These are phyloP conservation scores for Caligus rogercresseyi DNA, from an alignment of 1,140 invertebrate genomes.

Conservation along the genomic window DNA sequence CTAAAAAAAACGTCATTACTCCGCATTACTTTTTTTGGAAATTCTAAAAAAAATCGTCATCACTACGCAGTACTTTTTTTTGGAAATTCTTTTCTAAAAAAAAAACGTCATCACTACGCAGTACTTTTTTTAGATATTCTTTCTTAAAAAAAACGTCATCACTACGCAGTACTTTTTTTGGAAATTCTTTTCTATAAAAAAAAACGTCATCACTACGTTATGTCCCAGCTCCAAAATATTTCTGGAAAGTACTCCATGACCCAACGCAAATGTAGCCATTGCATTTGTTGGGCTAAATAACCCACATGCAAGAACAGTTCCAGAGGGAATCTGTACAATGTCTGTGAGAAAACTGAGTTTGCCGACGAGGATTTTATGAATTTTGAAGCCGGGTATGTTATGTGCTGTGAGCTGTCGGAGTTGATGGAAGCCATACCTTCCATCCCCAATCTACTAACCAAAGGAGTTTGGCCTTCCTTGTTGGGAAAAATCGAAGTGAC, in stretches of 20 bases:
- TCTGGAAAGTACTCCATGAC: conserved; percentile 21
- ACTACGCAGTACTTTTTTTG: no score
- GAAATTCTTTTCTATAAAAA: no score
- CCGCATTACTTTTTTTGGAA: no score
- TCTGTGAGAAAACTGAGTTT: conserved; percentile 15
- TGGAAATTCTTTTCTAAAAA: no score
- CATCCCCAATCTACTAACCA: conserved; percentile 18
- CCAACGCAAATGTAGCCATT: conserved; percentile 10
- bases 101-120: no score
- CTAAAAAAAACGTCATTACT: no score
- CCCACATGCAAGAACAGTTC: conserved; percentile 12
- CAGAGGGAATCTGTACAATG: conserved; percentile 16
- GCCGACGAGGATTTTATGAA: conserved; percentile 20
- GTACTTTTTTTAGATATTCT: no score
- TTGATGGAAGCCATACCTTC: conserved; percentile 17
- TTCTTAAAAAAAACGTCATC: no score
- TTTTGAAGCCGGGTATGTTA: conserved; percentile 20
- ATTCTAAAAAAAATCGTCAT: no score
- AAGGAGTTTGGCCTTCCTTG: background rate
- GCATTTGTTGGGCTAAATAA: conserved; percentile 21
- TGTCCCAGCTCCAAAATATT: conserved; percentile 1
- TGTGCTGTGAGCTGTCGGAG: conserved; percentile 21
- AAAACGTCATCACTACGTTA: no score
- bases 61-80: no score
- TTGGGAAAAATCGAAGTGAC: background rate